Evolutionary conservation across 2,797 vertebrate species (phyloP), one percentile per base, ranked within the genome.

Genomic region (Okamejei kenojei): DNA sequence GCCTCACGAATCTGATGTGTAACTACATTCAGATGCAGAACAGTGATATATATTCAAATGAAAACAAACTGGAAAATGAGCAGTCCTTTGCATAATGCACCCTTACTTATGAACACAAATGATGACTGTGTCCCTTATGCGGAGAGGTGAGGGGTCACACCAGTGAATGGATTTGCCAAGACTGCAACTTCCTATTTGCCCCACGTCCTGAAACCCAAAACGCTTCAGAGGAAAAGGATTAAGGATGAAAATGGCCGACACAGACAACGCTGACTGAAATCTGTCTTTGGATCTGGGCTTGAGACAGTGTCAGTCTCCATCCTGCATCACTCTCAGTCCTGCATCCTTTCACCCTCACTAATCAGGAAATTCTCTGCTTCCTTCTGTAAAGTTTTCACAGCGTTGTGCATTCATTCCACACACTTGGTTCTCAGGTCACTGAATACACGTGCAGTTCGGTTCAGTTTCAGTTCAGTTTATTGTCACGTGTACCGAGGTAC

Each of bases 311-410:
- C 45, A 13, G 73, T 92, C 68, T 92, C 71, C 90, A 92, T 76
- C 71, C 90, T 92, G 38, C 88, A 65, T 91, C 68, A 54, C 21
- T 21, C 17, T 3, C 26, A 35, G 15, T 15, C 90, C 90, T n/a
- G 71, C 45, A n/a, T 92, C 90, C 90, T 54, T 76, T 76, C 90
- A 76, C 71, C 10, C 90, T 73, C 35, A 45, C 90, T 68, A 92
- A 92, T 76, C 90, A 92, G 68, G 90, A 92, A 92, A 92, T 92
- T 92, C n/a, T 76, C 90, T 54, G 76, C 76, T 92, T 92, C 90
- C 90, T 92, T 92, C 90, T 76, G 54, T 76, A 54, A 38, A 58
- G 13, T 17, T 74, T 45, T 92, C 90, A 92, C 90, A 92, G 90
- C 6, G 76, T 92, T 45, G 54, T 74, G 90, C 90, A 92, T 92